Conservation (phyloP, 2,113 vertebrate genomes). For the Menura novaehollandiae region DNA sequence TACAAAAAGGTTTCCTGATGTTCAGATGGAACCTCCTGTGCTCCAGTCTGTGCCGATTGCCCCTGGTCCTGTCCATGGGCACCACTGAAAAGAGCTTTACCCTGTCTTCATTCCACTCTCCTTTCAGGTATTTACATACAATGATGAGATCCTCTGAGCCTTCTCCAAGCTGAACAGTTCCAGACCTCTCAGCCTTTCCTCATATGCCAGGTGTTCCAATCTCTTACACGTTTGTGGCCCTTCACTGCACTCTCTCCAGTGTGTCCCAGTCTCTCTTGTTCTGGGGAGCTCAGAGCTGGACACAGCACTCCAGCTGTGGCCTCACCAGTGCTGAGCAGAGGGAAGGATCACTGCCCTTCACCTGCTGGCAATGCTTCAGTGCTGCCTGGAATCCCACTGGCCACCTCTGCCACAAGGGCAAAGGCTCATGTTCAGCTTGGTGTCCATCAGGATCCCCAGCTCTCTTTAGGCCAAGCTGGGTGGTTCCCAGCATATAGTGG, state of each 20-base stretch:
- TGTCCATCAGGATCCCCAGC: not conserved
- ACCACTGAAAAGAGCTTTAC: not conserved
- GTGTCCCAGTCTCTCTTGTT: not conserved
- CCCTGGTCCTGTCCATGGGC: not conserved
- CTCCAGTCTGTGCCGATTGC: not conserved
- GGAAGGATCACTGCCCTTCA: not conserved
- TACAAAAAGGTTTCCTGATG: not conserved
- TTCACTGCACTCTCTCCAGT: not conserved
- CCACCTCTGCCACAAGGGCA: not conserved
- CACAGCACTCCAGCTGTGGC: not conserved
- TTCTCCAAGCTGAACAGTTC: not conserved
- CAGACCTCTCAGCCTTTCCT: not conserved
- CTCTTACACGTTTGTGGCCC: not conserved
- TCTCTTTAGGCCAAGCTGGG: not conserved
- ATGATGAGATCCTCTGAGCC: too few relatives aligned
- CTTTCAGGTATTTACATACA: not conserved
- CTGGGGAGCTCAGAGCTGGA: not conserved
- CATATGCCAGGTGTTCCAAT: not conserved
- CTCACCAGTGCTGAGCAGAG: not conserved
- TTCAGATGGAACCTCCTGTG: not conserved
- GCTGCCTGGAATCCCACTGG: not conserved
- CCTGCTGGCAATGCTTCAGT: not conserved
- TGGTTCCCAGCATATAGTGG: not conserved
- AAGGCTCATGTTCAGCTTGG: not conserved
- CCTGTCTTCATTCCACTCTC: accelerated